Conservation (phyloP, 2,797 vertebrate genomes). For the Poecilia wingei region DNA sequence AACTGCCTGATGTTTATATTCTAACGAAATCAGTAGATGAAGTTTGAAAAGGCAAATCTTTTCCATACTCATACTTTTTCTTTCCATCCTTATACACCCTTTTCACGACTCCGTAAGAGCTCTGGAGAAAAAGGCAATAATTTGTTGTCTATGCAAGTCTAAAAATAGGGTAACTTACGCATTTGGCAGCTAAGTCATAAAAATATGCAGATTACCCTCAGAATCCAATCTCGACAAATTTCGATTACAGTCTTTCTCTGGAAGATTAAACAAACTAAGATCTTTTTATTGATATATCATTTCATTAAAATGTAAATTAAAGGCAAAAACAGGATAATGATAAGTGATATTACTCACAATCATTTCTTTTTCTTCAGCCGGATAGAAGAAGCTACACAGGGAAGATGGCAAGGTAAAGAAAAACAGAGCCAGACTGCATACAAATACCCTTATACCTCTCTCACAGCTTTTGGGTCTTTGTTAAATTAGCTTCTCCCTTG, state of each 20-base stretch:
- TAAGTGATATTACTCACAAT: constrained; percentile 18
- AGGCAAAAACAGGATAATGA: constrained; percentile 35
- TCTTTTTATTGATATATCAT: constrained; percentile 29
- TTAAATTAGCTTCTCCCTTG: constrained; percentile 76
- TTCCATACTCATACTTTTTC: neutral
- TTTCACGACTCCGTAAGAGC: neutral
- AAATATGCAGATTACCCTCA: constrained; percentile 35
- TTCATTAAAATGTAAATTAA: constrained; percentile 62
- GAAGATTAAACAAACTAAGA: constrained; percentile 37
- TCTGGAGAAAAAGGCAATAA: constrained; percentile 1
- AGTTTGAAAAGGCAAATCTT: neutral
- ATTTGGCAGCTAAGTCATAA: constrained; percentile 12
- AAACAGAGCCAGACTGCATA: constrained; percentile 28
- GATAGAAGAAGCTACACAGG: constrained; percentile 19
- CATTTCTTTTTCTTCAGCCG: constrained; percentile 15
- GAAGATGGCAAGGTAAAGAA: constrained; percentile 35
- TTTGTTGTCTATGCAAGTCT: constrained; percentile 10
- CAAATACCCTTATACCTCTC: constrained; percentile 25
- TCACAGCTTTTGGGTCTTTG: constrained; percentile 66
- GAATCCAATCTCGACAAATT: constrained; percentile 34
- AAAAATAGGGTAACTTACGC: constrained; percentile 12
- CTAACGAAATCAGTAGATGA: neutral
- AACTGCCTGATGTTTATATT: neutral
- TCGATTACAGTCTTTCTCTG: constrained; percentile 23
- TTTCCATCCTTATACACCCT: neutral